A percentile compares a stretch with the other conserved stretches of the same genome.
Conservation (phyloP, 2,888 invertebrate species). For the Drosophila flavopinicola region DNA sequence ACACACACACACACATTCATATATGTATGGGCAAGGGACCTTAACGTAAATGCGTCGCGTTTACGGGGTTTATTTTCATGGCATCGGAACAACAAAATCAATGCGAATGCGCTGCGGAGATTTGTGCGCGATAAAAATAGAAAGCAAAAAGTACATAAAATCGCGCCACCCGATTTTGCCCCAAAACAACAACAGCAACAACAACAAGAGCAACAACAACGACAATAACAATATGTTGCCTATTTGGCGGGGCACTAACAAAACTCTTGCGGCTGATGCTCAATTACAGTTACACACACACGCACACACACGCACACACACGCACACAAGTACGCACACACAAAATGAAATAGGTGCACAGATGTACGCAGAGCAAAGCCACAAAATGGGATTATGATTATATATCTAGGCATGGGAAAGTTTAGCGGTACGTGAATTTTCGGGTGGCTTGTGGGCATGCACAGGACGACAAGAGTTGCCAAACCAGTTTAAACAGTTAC, state of each 20-base stretch:
- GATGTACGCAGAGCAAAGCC: constrained; percentile 45
- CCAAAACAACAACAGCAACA: constrained; percentile 15
- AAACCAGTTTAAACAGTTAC: background rate
- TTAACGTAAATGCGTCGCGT: constrained; percentile 18
- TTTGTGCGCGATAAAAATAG: constrained; percentile 56
- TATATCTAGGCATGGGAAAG: constrained; percentile 10
- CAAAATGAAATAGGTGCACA: constrained; percentile 16
- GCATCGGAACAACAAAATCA: constrained; percentile 49
- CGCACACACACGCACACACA: constrained; percentile 14
- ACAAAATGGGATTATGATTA: constrained; percentile 50
- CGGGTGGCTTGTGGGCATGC: constrained; percentile 21
- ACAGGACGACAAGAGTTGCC: constrained; percentile 3
- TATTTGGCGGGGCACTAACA: constrained; percentile 31
- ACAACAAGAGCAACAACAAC: constrained; percentile 23
- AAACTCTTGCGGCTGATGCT: constrained; percentile 46
- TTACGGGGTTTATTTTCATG: constrained; percentile 47
- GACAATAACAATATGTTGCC: constrained; percentile 62
- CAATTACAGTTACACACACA: constrained; percentile 55
- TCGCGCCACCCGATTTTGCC: constrained; percentile 24
- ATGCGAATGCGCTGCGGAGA: constrained; percentile 51
- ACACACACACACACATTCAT: constrained; percentile 3
- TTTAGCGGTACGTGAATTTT: constrained; percentile 19
- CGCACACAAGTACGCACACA: constrained; percentile 21
- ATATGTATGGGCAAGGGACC: background rate
- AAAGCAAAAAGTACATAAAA: constrained; percentile 34